phyloP scores from a whole-genome alignment of 1,140 invertebrate species.

The Euwallacea fornicatus region DNA sequence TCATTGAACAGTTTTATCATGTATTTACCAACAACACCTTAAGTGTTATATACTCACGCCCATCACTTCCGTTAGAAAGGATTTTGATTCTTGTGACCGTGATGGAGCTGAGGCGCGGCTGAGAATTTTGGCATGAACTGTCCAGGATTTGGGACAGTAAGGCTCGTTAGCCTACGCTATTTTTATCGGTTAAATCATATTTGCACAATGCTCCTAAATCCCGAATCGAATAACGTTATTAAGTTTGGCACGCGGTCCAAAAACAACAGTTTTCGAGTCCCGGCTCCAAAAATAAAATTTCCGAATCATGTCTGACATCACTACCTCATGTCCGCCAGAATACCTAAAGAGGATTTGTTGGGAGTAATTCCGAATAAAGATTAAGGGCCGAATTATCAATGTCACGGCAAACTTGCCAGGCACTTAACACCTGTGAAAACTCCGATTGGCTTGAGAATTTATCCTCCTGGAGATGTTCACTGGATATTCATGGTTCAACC shows the following conservation, averaged over 20 bases:
- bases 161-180: slow-evolving; percentile 21
- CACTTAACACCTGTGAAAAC: too few species aligned
- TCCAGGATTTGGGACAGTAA: neutral
- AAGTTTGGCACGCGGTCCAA: slow-evolving; percentile 31
- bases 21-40: slow-evolving; percentile 32
- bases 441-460: too few species aligned
- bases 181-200: slow-evolving; percentile 31
- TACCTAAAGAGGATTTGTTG: neutral
- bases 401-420: too few species aligned
- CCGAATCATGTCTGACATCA: slow-evolving; percentile 15
- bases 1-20: slow-evolving; percentile 27
- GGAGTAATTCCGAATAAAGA: too few species aligned
- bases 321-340: neutral
- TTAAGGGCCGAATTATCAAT: too few species aligned
- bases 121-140: neutral
- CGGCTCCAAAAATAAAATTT: slow-evolving; percentile 28
- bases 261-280: slow-evolving; percentile 27
- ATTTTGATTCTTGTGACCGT: slow-evolving; percentile 8
- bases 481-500: too few species aligned
- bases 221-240: slow-evolving; percentile 22
- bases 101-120: too few species aligned
- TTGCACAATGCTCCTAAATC: slow-evolving; percentile 25
- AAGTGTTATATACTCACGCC: slow-evolving; percentile 31
- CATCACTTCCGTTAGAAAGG: slow-evolving; percentile 36
- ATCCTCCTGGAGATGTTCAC: too few species aligned